Percentiles rank a stretch among this genome's conserved stretches.
phyloP scores from a whole-genome alignment of 2,888 invertebrate genomes.

The Meteorus cinctellus region DNA sequence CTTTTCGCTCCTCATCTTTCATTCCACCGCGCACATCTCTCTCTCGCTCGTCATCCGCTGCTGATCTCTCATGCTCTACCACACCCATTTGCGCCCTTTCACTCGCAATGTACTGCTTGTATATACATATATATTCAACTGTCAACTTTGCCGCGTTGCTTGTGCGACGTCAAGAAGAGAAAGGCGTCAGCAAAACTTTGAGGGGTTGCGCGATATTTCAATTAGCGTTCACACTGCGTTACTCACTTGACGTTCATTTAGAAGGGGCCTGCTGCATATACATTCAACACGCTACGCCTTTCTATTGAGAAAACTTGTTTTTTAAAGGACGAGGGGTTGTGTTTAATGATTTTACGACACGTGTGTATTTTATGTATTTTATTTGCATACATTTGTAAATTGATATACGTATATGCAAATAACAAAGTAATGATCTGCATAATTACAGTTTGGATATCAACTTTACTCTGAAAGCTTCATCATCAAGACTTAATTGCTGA shows the following conservation, averaged over 20 bases:
- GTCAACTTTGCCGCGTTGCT: constrained; percentile 40
- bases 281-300: constrained; percentile 28
- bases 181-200: constrained; percentile 67
- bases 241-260: constrained; percentile 16
- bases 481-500: constrained; percentile 10
- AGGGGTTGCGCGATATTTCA: constrained; percentile 70
- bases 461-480: background rate
- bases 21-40: constrained; percentile 26
- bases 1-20: constrained; percentile 29
- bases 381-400: background rate
- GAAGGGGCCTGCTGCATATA: constrained; percentile 17
- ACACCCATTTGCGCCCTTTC: constrained; percentile 41
- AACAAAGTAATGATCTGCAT: constrained; percentile 5
- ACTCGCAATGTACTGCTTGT: constrained; percentile 40
- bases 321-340: background rate
- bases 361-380: constrained; percentile 21
- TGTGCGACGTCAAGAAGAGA: constrained; percentile 49
- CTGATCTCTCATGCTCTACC: constrained; percentile 38
- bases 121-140: constrained; percentile 34
- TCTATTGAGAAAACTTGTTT: constrained; percentile 1
- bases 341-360: constrained; percentile 39
- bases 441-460: background rate
- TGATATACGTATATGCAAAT: background rate
- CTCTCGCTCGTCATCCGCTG: constrained; percentile 36
- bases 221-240: constrained; percentile 63